Evolutionary conservation across 2,888 invertebrate genomes (phyloP).

Genomic region (Doris montereyensis): DNA sequence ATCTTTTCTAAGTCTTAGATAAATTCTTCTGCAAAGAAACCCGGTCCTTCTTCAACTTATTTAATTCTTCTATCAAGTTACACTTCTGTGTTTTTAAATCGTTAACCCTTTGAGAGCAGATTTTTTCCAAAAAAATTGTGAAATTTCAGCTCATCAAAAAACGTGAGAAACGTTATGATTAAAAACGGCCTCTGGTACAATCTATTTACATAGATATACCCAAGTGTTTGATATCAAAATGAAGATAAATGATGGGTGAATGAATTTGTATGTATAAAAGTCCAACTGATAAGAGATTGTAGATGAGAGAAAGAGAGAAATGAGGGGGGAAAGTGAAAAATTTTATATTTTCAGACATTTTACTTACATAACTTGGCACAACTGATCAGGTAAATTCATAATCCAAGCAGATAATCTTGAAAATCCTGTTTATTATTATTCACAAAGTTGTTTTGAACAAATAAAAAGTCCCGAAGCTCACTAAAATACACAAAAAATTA

Average conservation of each 20-base stretch:
- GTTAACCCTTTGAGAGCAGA: not conserved
- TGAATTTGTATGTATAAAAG: not conserved
- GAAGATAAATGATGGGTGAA: not conserved
- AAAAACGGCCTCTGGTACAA: not conserved
- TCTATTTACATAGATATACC: not conserved
- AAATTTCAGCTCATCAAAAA: not conserved
- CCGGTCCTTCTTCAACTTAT: too few relatives aligned
- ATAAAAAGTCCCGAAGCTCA: not conserved
- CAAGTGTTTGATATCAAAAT: not conserved
- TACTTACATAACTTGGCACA: not conserved
- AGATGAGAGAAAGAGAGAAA: not conserved
- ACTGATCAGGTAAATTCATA: not conserved
- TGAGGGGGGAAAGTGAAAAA: not conserved
- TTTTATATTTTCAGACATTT: not conserved
- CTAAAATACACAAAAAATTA: not conserved
- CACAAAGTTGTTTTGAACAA: not conserved
- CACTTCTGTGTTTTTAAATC: too few relatives aligned
- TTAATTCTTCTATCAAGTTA: too few relatives aligned
- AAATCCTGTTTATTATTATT: not conserved
- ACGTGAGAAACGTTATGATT: not conserved
- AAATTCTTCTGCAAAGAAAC: too few relatives aligned
- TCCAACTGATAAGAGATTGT: too few relatives aligned
- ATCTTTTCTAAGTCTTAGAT: too few relatives aligned
- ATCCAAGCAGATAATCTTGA: not conserved
- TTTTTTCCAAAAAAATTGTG: not conserved